Conservation (phyloP, 2,888 invertebrate species). For the Ephialtes manifestator region DNA sequence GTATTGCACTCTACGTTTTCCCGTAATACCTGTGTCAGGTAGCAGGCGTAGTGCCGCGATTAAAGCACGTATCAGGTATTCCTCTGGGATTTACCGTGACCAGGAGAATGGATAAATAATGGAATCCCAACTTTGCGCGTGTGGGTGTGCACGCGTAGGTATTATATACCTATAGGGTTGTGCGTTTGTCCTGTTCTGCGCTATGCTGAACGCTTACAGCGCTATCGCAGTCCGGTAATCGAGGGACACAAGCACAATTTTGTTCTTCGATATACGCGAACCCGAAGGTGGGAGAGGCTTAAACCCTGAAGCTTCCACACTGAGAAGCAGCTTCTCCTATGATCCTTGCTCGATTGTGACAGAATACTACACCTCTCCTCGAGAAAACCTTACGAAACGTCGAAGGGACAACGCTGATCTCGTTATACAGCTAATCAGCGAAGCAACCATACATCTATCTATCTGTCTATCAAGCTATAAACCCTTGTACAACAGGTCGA, state of each 20-base stretch:
- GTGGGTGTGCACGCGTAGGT: not conserved
- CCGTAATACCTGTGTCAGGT: constrained; percentile 45
- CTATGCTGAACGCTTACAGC: constrained; percentile 39
- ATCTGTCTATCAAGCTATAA: constrained; percentile 1
- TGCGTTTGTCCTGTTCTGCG: constrained; percentile 9
- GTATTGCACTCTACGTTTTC: not conserved
- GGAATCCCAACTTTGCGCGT: constrained; percentile 70
- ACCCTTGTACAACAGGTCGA: not conserved
- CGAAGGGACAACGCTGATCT: constrained; percentile 41
- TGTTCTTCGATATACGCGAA: constrained; percentile 73
- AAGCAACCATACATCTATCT: constrained; percentile 4
- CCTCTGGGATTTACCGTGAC: constrained; percentile 79
- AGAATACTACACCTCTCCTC: constrained; percentile 13
- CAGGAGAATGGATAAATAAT: constrained; percentile 82
- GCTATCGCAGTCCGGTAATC: constrained; percentile 72
- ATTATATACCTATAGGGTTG: constrained; percentile 23
- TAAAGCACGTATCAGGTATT: constrained; percentile 81
- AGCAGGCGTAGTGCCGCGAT: constrained; percentile 74
- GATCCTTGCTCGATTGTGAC: constrained; percentile 46
- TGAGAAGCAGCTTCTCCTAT: constrained; percentile 53
- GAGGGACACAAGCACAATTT: constrained; percentile 74
- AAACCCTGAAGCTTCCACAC: constrained; percentile 55
- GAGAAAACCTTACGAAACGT: constrained; percentile 10
- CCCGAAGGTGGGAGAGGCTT: constrained; percentile 61
- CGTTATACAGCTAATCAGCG: constrained; percentile 11